Conservation (phyloP, 1,140 invertebrate species). For the Lepidostoma basale region DNA sequence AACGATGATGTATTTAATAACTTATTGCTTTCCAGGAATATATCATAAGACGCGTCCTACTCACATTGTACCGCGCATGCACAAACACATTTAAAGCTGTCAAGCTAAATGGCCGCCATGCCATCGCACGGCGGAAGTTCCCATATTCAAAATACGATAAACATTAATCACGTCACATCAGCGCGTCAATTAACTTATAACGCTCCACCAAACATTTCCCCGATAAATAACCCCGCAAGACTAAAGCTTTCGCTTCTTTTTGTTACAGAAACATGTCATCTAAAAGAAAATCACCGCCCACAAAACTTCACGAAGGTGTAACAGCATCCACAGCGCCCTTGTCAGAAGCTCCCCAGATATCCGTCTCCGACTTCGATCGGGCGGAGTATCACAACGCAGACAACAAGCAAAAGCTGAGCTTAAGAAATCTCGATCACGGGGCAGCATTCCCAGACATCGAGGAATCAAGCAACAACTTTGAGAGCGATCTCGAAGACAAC, state of each 20-base stretch:
- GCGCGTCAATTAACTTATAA: constrained; percentile 21
- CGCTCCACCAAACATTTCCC: constrained; percentile 17
- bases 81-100: not conserved
- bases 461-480: constrained; percentile 52
- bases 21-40: too few species aligned
- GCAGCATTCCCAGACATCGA: constrained; percentile 46
- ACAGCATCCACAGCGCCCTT: constrained; percentile 60
- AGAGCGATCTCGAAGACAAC: constrained; percentile 55
- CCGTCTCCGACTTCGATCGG: constrained; percentile 49
- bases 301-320: constrained; percentile 84
- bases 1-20: too few species aligned
- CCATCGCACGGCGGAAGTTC: constrained; percentile 19
- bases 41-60: too few species aligned
- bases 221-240: not conserved
- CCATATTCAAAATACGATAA: constrained; percentile 14
- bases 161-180: constrained; percentile 21
- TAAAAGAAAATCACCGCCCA: constrained; percentile 90
- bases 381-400: constrained; percentile 53
- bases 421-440: constrained; percentile 43
- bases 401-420: constrained; percentile 42
- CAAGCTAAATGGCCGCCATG: constrained; percentile 17
- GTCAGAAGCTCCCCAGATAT: constrained; percentile 34
- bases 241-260: constrained; percentile 43
- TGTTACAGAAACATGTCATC: constrained; percentile 89
- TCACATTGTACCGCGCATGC: not conserved